phyloP scores from a whole-genome alignment of 2,888 invertebrate genomes.

The Plemyria rubiginata region DNA sequence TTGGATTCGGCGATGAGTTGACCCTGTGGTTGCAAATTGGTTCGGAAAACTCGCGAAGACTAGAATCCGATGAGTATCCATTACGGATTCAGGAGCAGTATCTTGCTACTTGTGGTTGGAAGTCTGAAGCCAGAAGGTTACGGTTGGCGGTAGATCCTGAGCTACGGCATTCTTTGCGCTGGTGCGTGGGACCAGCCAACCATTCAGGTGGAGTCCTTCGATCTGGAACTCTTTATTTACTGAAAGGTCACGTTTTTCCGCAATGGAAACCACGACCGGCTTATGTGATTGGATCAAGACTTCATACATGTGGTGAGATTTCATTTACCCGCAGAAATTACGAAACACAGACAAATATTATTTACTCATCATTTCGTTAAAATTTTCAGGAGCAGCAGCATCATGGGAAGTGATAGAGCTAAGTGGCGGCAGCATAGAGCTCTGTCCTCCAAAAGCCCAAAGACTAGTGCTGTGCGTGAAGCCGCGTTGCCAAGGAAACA shows the following conservation, averaged over 20 bases:
- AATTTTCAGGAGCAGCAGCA: slow-evolving; percentile 61
- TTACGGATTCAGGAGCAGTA: slow-evolving; percentile 86
- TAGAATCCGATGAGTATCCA: slow-evolving; percentile 84
- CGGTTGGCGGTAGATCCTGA: slow-evolving; percentile 88
- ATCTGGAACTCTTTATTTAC: slow-evolving; percentile 83
- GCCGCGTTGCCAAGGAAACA: slow-evolving; percentile 71
- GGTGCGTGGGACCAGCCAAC: slow-evolving; percentile 86
- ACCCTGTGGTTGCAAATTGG: slow-evolving; percentile 85
- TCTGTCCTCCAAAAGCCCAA: slow-evolving; percentile 76
- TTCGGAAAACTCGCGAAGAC: slow-evolving; percentile 81
- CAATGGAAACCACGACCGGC: slow-evolving; percentile 87
- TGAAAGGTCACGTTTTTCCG: slow-evolving; percentile 88
- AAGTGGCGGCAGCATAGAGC: slow-evolving; percentile 73
- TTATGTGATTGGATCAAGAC: slow-evolving; percentile 85
- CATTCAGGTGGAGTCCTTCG: slow-evolving; percentile 71
- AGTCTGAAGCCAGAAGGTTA: slow-evolving; percentile 83
- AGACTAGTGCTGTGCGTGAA: slow-evolving; percentile 75
- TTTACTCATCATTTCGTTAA: slow-evolving; percentile 6
- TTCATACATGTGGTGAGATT: slow-evolving; percentile 82
- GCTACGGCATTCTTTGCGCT: slow-evolving; percentile 85
- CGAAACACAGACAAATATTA: too few relatives aligned
- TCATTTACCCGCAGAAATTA: neutral
- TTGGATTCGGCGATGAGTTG: slow-evolving; percentile 79
- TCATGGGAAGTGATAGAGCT: slow-evolving; percentile 77
- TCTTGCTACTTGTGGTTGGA: slow-evolving; percentile 85